Conservation (phyloP, 2,113 vertebrate species). For the Podilymbus podiceps region DNA sequence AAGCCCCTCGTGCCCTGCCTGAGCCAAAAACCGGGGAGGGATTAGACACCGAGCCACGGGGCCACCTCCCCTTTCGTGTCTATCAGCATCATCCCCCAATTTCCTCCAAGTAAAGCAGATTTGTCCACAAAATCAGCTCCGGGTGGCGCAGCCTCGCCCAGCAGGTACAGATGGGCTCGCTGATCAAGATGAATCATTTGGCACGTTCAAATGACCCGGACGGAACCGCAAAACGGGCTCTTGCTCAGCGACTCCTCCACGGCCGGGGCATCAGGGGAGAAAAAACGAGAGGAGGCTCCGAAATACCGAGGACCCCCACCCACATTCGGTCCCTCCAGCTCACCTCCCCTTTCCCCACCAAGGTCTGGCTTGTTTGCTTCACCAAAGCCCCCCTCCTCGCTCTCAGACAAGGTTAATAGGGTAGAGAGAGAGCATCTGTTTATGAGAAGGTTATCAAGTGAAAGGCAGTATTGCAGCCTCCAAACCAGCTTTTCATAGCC, state of each 20-base stretch:
- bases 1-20: neutral
- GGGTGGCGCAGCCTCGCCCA: constrained; percentile 28
- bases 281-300: neutral
- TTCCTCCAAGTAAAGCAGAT: constrained; percentile 26
- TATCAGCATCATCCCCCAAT: neutral
- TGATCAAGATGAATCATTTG: constrained; percentile 60
- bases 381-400: neutral
- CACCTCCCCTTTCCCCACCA: neutral
- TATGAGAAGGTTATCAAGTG: constrained; percentile 71
- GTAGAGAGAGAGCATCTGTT: constrained; percentile 75
- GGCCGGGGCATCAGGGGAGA: fast-evolving
- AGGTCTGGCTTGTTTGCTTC: neutral
- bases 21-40: neutral
- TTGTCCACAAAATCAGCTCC: constrained; percentile 30
- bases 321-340: neutral
- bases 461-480: constrained; percentile 69
- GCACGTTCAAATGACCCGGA: neutral
- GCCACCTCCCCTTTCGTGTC: neutral
- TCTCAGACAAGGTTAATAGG: constrained; percentile 67
- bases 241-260: neutral
- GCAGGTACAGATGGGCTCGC: constrained; percentile 64
- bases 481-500: constrained; percentile 80
- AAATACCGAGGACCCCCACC: neutral
- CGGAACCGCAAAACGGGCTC: neutral
- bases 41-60: neutral